A percentile compares a stretch with the other conserved stretches of the same genome.
phyloP scores from a whole-genome alignment of 2,888 invertebrate genomes.

The Troides aeacus region DNA sequence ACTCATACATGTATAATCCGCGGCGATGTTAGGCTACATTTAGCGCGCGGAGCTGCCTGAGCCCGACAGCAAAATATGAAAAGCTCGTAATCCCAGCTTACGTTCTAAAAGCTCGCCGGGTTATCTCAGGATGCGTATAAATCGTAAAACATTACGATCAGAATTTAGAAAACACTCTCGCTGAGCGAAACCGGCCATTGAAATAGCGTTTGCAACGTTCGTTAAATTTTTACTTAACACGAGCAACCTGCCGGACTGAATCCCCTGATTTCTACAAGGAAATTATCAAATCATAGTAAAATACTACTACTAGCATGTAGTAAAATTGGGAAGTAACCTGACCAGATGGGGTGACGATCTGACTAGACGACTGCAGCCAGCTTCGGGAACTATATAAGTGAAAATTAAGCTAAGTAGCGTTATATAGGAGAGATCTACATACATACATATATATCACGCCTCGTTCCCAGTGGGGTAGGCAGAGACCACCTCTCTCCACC shows the following conservation, averaged over 20 bases:
- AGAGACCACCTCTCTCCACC: no score
- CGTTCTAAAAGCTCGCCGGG: conserved; percentile 27
- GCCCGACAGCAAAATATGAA: conserved; percentile 29
- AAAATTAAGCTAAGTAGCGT: no score
- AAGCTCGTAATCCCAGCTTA: conserved; percentile 26
- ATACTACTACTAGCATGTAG: no score
- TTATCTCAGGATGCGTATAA: conserved; percentile 27
- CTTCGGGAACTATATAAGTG: no score
- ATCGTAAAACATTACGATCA: conserved; percentile 29
- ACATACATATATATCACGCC: no score
- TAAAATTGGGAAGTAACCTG: no score
- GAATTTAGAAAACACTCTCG: conserved; percentile 10
- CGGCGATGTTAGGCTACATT: conserved; percentile 2
- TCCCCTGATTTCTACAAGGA: background rate
- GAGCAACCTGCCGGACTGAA: background rate
- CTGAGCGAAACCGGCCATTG: background rate
- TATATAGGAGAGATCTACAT: no score
- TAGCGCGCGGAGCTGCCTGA: conserved; percentile 17
- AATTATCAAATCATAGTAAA: no score
- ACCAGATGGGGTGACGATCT: no score
- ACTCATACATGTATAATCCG: background rate
- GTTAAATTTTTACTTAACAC: background rate
- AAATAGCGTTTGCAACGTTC: background rate
- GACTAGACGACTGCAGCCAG: no score
- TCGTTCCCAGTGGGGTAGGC: no score